Evolutionary conservation across 2,113 vertebrate species (phyloP), one percentile per base, ranked within the genome.

Genomic region (Dissostichus mawsoni): DNA sequence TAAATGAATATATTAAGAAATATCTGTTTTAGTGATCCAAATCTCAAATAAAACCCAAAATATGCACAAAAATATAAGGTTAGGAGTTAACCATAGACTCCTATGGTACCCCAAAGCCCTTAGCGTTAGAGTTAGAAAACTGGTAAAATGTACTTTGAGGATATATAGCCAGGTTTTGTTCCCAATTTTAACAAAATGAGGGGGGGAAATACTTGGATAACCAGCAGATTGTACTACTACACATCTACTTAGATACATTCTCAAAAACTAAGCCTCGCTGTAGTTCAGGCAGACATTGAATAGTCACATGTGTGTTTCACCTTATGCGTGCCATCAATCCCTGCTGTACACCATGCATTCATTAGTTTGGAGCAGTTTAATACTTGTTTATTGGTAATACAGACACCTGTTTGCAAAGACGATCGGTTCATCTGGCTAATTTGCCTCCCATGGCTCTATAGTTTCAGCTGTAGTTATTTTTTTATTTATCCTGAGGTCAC

Each of bases 221-320:
- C 29, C 29, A 29, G 29, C 29, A 29, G 29, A 29, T 29, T 0
- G 5, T 17, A 50, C 25, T 2, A 8, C 56, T 59, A 16, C 16
- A 2, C 23, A 62, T 44, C 13, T 14, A 48, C 13, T 48, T 11
- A 9, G 20, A 65, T 16, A 9, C 16, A 20, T 8, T 66, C 20
- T 7, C 20, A 7, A 23, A 41, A 41, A 41, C 5, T 8, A 41
- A 41, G 36, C 29, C 29, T 29, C 29, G 29, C 29, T 29, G 29
- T 41, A 41, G 8, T 41, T 41, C 36, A 36, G 36, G 14, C 51
- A 69, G 33, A 18, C 25, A n/a, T n/a, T 4, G 29, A 14, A 50
- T 8, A 51, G 47, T 52, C 58, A 62, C 29, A 20, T 69, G 51
- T 69, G 51, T 62, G 36, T 62, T 62, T 13, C 47, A 48, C 47